Conservation (phyloP, 35 echinoderm and acorn worm genomes). For the Apostichopus parvimensis region DNA sequence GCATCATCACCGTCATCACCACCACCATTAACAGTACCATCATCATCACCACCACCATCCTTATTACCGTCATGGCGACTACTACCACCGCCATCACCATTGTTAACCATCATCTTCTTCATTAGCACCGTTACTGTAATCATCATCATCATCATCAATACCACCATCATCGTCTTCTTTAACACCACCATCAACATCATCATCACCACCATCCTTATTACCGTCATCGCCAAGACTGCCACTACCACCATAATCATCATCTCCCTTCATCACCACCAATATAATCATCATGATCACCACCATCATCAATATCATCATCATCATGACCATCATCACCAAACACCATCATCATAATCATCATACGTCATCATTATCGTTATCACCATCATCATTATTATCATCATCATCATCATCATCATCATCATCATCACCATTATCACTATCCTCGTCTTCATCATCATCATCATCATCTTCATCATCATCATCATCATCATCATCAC, state of each 20-base stretch:
- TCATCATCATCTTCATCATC: neutral
- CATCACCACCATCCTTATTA: neutral
- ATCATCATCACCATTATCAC: neutral
- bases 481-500: neutral
- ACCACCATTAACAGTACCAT: neutral
- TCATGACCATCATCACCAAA: neutral
- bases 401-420: neutral
- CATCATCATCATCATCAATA: neutral
- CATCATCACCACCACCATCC: neutral
- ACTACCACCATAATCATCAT: neutral
- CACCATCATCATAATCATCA: neutral
- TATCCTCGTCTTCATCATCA: neutral
- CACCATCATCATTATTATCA: neutral
- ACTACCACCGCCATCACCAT: neutral
- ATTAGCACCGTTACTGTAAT: neutral
- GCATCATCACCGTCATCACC: too few relatives aligned
- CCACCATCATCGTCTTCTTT: neutral
- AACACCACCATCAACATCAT: neutral
- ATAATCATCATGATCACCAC: neutral
- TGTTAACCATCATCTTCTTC: neutral
- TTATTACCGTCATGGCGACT: too few relatives aligned
- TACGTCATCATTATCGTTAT: neutral
- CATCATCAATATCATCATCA: constrained; percentile 11
- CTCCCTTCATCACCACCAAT: neutral
- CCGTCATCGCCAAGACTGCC: neutral